Percentiles rank a stretch among this genome's conserved stretches.
These are phyloP conservation scores for Corbicula japonica DNA, from an alignment of 2,888 invertebrate species.

Conservation along the genomic window DNA sequence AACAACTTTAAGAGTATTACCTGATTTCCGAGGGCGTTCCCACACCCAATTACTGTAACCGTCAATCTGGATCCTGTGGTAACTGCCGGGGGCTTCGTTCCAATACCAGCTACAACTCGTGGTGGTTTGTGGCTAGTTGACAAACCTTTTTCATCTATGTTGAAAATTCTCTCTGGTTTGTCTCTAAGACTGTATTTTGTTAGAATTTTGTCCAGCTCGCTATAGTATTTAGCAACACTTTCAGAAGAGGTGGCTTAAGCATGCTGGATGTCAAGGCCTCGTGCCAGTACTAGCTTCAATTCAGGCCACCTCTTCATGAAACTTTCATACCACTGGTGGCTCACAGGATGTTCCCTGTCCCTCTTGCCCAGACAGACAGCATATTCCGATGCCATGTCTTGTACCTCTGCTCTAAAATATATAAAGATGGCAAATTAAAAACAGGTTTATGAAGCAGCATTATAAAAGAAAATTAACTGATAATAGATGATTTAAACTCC, in stretches of 20 bases:
- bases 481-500: background rate
- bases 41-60: conserved; percentile 8
- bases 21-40: background rate
- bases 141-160: conserved; percentile 31
- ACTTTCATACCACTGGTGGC: background rate
- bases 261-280: conserved; percentile 2
- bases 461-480: background rate
- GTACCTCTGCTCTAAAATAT: conserved; percentile 22
- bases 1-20: no score
- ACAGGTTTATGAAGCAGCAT: background rate
- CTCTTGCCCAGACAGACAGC: conserved; percentile 7
- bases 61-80: background rate
- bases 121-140: conserved; percentile 10
- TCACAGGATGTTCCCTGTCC: background rate
- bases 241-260: background rate
- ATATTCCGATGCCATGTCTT: conserved; percentile 21
- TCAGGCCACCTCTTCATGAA: conserved; percentile 1
- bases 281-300: background rate
- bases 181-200: background rate
- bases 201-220: background rate
- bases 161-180: conserved; percentile 2
- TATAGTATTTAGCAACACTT: background rate
- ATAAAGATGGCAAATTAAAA: no score
- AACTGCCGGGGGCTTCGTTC: conserved; percentile 6
- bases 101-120: conserved; percentile 3